These are phyloP conservation scores for Calonectris borealis DNA, from an alignment of 2,113 vertebrate species.

Conservation along the genomic window DNA sequence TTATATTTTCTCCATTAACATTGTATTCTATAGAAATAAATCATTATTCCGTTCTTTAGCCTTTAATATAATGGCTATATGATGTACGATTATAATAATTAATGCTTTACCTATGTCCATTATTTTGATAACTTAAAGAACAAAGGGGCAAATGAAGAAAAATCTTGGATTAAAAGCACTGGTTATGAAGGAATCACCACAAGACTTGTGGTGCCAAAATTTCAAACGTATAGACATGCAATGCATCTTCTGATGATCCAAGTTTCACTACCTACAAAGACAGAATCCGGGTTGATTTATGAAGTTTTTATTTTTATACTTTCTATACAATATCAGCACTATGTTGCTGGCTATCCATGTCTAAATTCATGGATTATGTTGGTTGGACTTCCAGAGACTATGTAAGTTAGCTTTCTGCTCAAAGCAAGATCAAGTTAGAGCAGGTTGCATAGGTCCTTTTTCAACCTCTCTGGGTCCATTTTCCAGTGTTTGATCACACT, in stretches of 20 bases:
- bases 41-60: neutral
- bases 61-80: neutral
- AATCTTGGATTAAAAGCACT: neutral
- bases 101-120: neutral
- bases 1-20: neutral
- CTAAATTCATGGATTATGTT: neutral
- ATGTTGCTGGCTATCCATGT: neutral
- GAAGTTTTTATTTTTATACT: neutral
- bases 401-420: neutral
- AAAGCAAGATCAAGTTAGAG: neutral
- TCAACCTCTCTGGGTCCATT: neutral
- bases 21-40: neutral
- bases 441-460: neutral
- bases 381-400: neutral
- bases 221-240: neutral
- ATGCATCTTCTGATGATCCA: neutral
- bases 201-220: neutral
- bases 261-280: neutral
- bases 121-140: neutral
- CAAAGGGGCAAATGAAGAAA: neutral
- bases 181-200: neutral
- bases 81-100: neutral
- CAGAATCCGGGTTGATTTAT: neutral
- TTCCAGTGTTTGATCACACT: neutral
- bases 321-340: neutral